Percentiles rank a stretch among this genome's conserved stretches.
Evolutionary conservation across 2,113 vertebrate species (phyloP).

Genomic region (Paedocypris sp.): DNA sequence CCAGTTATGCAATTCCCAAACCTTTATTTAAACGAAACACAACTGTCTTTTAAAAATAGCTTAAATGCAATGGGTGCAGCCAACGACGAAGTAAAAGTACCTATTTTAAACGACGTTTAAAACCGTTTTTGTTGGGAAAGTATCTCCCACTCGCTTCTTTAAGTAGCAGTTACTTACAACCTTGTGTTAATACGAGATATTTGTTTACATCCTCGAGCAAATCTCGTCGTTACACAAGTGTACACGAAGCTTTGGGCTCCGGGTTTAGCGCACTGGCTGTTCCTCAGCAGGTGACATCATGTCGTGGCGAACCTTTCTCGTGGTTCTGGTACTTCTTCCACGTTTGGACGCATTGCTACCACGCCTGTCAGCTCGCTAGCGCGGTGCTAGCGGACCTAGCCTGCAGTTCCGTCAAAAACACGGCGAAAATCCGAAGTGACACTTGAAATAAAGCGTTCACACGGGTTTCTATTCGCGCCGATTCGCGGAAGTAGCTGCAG

Average conservation of each 20-base stretch:
- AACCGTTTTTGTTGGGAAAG: too few species aligned
- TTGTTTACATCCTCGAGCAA: slow-evolving; percentile 12
- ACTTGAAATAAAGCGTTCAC: not conserved
- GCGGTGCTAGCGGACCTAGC: slow-evolving; percentile 36
- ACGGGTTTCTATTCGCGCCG: not conserved
- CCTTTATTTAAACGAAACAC: too few species aligned
- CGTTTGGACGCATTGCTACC: slow-evolving; percentile 43
- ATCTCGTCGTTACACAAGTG: too few species aligned
- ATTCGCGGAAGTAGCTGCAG: not conserved
- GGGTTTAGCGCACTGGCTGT: too few species aligned
- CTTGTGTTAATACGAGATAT: not conserved
- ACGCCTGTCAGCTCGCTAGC: slow-evolving; percentile 47
- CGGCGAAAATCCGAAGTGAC: not conserved
- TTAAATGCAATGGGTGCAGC: too few species aligned
- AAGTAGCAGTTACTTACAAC: too few species aligned
- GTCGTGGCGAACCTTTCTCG: not conserved
- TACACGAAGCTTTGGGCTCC: too few species aligned
- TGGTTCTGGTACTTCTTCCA: not conserved
- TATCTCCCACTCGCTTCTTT: too few species aligned
- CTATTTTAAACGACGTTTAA: too few species aligned
- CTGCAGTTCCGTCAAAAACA: slow-evolving; percentile 10
- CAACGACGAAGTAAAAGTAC: too few species aligned
- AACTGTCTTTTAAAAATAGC: too few species aligned
- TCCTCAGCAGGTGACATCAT: not conserved
- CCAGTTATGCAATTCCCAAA: too few species aligned